Base-by-base conservation (phyloP, 2,888 invertebrate genomes). In the Sinopyrophorus schimmeli region DNA sequence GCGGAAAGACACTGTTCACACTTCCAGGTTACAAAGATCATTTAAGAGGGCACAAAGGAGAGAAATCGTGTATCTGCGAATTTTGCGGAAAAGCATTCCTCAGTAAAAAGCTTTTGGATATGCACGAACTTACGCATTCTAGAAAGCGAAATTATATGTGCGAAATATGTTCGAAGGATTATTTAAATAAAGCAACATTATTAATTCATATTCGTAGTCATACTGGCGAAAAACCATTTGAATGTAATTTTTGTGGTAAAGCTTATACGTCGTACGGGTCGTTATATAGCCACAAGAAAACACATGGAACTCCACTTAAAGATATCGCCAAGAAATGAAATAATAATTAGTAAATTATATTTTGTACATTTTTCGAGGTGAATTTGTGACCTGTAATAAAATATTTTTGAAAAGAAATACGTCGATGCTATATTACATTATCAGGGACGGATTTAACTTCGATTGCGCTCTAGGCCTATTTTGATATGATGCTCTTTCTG, bases 191-290 rank as follows among this genome's bases (percentile, higher is more conserved):
- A 59, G 77, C 77, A 66, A 78, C 79, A 68, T 69, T 81, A 54
- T 77, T 76, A 20, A 66, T 80, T 37, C 80, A 80, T 71, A 77
- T 78, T 69, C 74, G 80, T 38, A 78, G 78, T 43, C 80, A 80
- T 69, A 77, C 77, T 1, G 80, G 80, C 1, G 79, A 80, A 70
- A 79, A 79, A 67, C 80, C 80, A 31, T 77, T 79, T 69, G 76
- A 77, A 40, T 80, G 80, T 65, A 71, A 77, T 54, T 73, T 76
- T 64, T 80, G 80, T 69, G 76, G 77, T 11, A 80, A 80, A 66
- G 77, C 76, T 6, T 80, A 80, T 73, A 21, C 30, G 1, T 27
- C 28, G 7, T 30, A 37, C 6, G 21, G 27, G 1, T 3, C 21
- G 7, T 11, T 44, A 14, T 37, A 35, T 3, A 10, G 16, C 10